A percentile compares a stretch with the other conserved stretches of the same genome.
Evolutionary conservation across 2,113 vertebrate species (phyloP).

Genomic region (Rhinogobius similis): DNA sequence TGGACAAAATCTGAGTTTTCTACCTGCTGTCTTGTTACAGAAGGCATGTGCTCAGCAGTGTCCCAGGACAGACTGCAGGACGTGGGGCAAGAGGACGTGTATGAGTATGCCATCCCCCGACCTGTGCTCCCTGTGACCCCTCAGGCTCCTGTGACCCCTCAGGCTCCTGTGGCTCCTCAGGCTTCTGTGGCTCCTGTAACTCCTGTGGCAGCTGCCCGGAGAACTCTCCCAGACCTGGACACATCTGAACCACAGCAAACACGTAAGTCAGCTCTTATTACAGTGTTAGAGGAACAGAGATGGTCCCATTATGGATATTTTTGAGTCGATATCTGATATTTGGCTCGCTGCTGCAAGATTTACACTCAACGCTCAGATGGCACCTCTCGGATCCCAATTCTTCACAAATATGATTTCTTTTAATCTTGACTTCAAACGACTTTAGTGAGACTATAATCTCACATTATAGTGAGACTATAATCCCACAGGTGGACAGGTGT

Average conservation of each 20-base stretch:
- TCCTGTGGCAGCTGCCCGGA: constrained; percentile 68
- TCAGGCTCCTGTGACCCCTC: background rate
- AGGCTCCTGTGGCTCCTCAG: constrained; percentile 32
- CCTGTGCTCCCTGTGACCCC: constrained; percentile 65
- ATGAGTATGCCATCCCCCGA: constrained; percentile 88
- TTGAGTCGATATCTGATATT: no score
- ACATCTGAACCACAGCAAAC: constrained; percentile 57
- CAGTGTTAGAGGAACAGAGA: no score
- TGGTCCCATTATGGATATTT: no score
- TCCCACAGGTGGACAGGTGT: no score
- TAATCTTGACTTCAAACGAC: no score
- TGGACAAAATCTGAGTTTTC: background rate
- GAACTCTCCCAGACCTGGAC: constrained; percentile 89
- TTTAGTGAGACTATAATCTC: no score
- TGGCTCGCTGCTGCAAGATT: no score
- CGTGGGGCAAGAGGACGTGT: constrained; percentile 79
- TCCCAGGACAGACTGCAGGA: constrained; percentile 63
- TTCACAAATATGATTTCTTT: no score
- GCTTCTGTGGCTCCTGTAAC: constrained; percentile 11
- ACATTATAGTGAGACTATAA: no score
- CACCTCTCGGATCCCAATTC: no score
- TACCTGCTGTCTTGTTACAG: constrained; percentile 18
- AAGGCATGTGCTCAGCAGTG: constrained; percentile 57
- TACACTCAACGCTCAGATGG: no score
- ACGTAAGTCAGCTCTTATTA: constrained; percentile 48